Percentiles rank a stretch among this genome's conserved stretches.
Evolutionary conservation across 2,797 vertebrate species (phyloP).

Genomic region (Bovichtus diacanthus): DNA sequence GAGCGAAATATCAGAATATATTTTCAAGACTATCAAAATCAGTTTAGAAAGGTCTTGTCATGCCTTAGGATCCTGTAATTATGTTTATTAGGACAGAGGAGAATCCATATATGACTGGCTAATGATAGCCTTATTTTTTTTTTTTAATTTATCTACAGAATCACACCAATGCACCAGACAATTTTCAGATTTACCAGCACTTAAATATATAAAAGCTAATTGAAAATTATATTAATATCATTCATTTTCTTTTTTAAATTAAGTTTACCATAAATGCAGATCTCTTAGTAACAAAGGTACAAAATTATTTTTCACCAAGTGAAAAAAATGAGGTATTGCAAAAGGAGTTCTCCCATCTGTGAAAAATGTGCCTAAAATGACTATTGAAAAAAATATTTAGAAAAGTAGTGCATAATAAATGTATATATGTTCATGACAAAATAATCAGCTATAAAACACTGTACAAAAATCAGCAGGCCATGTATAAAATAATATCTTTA

Average conservation of each 20-base stretch:
- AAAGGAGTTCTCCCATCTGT: conserved; percentile 99
- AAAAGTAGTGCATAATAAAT: conserved; percentile 99
- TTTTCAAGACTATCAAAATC: conserved; percentile 87
- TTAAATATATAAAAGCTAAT: conserved; percentile 99
- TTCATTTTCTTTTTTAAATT: conserved; percentile 95
- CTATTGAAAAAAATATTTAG: conserved; percentile 99
- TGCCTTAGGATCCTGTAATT: conserved; percentile 85
- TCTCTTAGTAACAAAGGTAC: conserved; percentile 99
- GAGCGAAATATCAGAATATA: conserved; percentile 85
- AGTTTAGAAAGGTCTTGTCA: conserved; percentile 85
- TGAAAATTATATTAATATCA: conserved; percentile 99
- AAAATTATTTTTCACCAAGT: conserved; percentile 99
- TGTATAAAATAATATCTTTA: conserved; percentile 99
- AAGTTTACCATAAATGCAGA: conserved; percentile 98
- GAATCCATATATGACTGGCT: conserved; percentile 93
- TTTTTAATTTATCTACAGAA: conserved; percentile 93
- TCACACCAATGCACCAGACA: conserved; percentile 94
- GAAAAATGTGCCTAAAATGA: conserved; percentile 99
- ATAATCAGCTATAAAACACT: conserved; percentile 99
- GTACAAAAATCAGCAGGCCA: conserved; percentile 99
- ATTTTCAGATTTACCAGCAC: conserved; percentile 97
- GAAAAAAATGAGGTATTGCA: conserved; percentile 99
- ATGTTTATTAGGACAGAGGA: conserved; percentile 84
- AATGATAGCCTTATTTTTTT: conserved; percentile 89
- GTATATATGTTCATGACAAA: conserved; percentile 99